Base-by-base conservation (phyloP, 2,888 invertebrate species). In the Pasiphila rectangulata region DNA sequence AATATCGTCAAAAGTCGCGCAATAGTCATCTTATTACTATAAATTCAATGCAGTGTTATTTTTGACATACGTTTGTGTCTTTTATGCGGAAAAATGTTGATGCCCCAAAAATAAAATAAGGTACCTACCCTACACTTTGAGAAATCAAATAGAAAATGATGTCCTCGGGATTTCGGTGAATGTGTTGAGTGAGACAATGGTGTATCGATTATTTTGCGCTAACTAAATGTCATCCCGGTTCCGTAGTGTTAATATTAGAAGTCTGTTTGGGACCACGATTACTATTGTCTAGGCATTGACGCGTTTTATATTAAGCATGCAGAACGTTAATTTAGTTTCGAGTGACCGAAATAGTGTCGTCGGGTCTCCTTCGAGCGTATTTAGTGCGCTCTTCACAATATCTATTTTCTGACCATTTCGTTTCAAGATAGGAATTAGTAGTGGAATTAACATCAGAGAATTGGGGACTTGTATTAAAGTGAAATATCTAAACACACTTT, bases 201-300 rank as follows among this genome's bases (percentile, higher is more conserved):
- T 86, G 81, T 88, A 88, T 88, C 85, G 88, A 88, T 88, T 88
- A 87, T 86, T 88, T 86, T 86, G 79, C 82, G 83, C 82, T 80
- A 82, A 85, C 81, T 83, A 86, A 88, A 88, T 87, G 88, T 88
- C 88, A 88, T 84, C 85, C 81, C 84, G 71, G 86, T 82, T 71
- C 20, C 79, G 83, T 83, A 78, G 85, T 85, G 86, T 82, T 88
- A 88, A 88, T 88, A 87, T 88, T 87, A 87, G 88, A 86, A 82
- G 79, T 84, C 81, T 85, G 85, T 83, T 83, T 79, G 86, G 83
- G 79, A 75, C 74, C 71, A 79, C 82, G 76, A 79, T 79, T 79
- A 83, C 81, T 78, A 83, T 85, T 86, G 84, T 83, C 87, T 86
- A 86, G 86, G 85, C 77, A 84, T 84, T 83, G 81, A 82, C 80